phyloP scores from a whole-genome alignment of 2,113 vertebrate species.

The Colaptes auratus region DNA sequence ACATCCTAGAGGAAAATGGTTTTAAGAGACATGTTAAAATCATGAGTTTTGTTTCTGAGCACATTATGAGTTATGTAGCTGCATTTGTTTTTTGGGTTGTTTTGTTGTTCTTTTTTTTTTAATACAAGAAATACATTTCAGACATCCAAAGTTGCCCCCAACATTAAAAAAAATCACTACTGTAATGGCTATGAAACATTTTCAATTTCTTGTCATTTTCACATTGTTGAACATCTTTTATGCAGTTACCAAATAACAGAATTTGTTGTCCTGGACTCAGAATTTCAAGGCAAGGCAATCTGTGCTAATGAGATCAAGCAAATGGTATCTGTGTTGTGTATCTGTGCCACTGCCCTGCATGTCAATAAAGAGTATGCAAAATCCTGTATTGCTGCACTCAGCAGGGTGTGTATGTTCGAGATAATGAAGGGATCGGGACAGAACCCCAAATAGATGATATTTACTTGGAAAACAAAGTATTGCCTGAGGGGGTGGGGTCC shows the following conservation, averaged over 20 bases:
- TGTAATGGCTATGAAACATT: not conserved
- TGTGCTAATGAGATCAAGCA: not conserved
- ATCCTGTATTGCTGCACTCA: not conserved
- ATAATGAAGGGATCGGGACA: not conserved
- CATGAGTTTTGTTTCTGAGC: not conserved
- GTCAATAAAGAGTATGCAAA: not conserved
- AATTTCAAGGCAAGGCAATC: not conserved
- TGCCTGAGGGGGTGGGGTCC: not conserved
- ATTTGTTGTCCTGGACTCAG: not conserved
- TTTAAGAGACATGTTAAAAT: not conserved
- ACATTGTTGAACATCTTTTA: not conserved
- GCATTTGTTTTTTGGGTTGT: not conserved
- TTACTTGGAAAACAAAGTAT: constrained; percentile 3
- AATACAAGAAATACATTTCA: not conserved
- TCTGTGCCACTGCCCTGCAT: not conserved
- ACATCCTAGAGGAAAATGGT: not conserved
- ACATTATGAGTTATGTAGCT: not conserved
- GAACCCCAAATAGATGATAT: not conserved
- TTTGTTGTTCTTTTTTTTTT: not conserved
- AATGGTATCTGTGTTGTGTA: not conserved
- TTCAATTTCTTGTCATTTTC: not conserved
- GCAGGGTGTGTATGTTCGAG: rapidly evolving
- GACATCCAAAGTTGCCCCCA: not conserved
- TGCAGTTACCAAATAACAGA: not conserved
- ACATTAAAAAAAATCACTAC: not conserved